Base-by-base conservation (phyloP, 2,797 vertebrate genomes). In the Bryconaethiops microstoma region DNA sequence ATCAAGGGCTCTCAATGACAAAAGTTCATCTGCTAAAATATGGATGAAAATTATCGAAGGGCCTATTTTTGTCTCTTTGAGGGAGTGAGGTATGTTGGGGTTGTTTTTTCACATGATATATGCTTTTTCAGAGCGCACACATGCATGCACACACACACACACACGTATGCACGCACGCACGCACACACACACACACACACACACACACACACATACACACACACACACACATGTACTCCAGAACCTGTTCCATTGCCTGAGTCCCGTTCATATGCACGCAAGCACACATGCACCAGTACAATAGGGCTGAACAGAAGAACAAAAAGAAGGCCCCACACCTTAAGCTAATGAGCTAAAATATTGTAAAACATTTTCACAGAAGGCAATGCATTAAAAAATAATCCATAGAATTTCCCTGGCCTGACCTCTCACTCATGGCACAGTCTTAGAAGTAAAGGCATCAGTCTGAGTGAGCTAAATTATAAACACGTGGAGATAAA, bases 171-270 rank as follows among this genome's bases (percentile, higher is more conserved):
- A 77, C 65, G 39, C 25, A 42, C 12, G 6, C 52, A 55, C 67
- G 4, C 35, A 79, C 59, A 65, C 60, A 55, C 35, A 57, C n/a
- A 48, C 21, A 42, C 21, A 79, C 55, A 63, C 55, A 25, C 7
- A 2, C 40, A 42, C 2, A 5, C 29, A 79, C 59, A 64, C 59
- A 64, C 48, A 57, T 21, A 45, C n/a, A 40, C n/a, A 78, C 55
- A 63, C 55, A 25, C 7, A 2, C 35, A 77, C 64, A 54, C 23
- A 40, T n/a, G 10, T 62, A 55, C 67, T 78, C 12, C 55, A 19
- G 65, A 82, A 82, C 63, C 76, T 82, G 70, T 78, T 82, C 70
- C 52, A 82, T 76, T 25, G 23, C 73, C 42, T 75, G 39, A 60
- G 68, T 59, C 35, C 19, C 55, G 45, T 16, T 74, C 71, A 19